A percentile compares a stretch with the other conserved stretches of the same genome.
Conservation (phyloP, 2,113 vertebrate species). For the Gambusia holbrooki region DNA sequence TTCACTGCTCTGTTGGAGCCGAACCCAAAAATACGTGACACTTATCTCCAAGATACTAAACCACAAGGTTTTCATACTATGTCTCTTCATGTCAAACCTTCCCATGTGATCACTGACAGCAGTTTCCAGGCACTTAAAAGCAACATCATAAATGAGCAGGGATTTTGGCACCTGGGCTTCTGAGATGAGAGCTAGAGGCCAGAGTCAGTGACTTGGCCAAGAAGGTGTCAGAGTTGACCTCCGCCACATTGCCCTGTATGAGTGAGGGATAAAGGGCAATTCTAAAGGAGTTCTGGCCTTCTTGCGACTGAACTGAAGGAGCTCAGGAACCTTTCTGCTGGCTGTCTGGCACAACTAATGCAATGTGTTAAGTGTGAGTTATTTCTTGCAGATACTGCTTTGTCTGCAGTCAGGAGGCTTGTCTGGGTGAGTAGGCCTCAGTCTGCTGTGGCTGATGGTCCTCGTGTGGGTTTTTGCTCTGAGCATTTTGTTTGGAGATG, state of each 20-base stretch:
- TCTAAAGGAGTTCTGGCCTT: constrained; percentile 44
- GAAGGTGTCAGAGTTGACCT: constrained; percentile 63
- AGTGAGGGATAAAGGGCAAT: constrained; percentile 44
- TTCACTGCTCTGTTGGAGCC: neutral
- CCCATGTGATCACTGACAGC: constrained; percentile 48
- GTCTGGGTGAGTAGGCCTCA: constrained; percentile 24
- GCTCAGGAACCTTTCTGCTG: constrained; percentile 47
- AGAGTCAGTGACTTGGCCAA: constrained; percentile 56
- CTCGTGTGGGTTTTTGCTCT: neutral
- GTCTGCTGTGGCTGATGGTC: constrained; percentile 30
- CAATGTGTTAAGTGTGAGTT: constrained; percentile 40
- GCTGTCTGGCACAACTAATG: constrained; percentile 45
- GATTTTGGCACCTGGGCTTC: constrained; percentile 53
- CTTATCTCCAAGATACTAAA: constrained; percentile 23
- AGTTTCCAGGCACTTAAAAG: constrained; percentile 28
- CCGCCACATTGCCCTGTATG: constrained; percentile 61
- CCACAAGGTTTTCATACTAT: neutral
- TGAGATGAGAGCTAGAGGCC: constrained; percentile 55
- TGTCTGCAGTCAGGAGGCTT: constrained; percentile 33
- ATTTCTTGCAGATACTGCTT: constrained; percentile 43
- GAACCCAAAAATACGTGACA: constrained; percentile 2
- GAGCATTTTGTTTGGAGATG: neutral
- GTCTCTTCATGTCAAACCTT: constrained; percentile 17
- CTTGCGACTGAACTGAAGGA: constrained; percentile 45
- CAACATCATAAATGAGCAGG: constrained; percentile 27